Evolutionary conservation across 2,113 vertebrate genomes (phyloP).

Genomic region (Zosterops pallidus): DNA sequence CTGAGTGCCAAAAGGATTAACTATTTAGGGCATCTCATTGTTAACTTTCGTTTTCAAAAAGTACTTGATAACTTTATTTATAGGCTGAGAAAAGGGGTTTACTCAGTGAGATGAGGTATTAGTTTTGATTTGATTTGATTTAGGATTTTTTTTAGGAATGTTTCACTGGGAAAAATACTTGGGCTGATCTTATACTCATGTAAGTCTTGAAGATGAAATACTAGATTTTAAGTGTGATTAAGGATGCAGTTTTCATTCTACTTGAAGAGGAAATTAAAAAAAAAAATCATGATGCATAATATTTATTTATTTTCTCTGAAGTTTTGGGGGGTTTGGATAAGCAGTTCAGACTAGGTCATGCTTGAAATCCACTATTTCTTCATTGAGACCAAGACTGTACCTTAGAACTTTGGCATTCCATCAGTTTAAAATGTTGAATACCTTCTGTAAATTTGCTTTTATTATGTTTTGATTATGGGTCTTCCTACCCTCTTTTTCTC

Average conservation of each 20-base stretch:
- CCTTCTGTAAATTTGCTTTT: not conserved
- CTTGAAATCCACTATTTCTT: not conserved
- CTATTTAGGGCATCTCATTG: not conserved
- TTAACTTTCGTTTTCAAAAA: not conserved
- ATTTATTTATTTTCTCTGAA: not conserved
- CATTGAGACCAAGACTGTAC: not conserved
- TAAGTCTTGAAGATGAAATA: no score
- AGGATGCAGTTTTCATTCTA: no score
- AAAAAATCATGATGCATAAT: not conserved
- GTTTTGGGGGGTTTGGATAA: not conserved
- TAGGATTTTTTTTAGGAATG: fast-evolving
- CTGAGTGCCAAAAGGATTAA: not conserved
- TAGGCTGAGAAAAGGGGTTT: not conserved
- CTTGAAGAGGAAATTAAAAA: not conserved
- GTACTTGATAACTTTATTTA: not conserved
- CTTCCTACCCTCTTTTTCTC: not conserved
- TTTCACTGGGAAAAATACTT: no score
- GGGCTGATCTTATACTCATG: no score
- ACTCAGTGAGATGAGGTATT: fast-evolving
- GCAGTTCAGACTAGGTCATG: not conserved
- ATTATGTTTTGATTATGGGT: not conserved
- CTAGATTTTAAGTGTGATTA: no score
- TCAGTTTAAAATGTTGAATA: not conserved
- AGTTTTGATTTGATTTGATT: not conserved
- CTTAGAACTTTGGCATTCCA: not conserved